Percentiles rank a stretch among this genome's conserved stretches.
Conservation (phyloP, 2,113 vertebrate species). For the Leucosticte australis region DNA sequence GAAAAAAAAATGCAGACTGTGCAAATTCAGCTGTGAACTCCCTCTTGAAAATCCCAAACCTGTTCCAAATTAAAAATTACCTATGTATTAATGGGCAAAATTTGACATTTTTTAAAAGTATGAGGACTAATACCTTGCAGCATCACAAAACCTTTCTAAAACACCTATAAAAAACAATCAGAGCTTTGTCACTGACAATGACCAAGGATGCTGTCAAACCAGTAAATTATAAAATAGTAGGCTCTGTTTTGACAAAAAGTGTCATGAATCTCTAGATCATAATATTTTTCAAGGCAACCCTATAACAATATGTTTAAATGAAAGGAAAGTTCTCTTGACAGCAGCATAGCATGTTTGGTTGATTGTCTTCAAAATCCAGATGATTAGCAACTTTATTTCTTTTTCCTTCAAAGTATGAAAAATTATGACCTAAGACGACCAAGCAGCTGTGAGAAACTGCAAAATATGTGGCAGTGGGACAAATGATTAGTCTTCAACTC, state of each 20-base stretch:
- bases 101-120: not conserved
- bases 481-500: conserved; percentile 37
- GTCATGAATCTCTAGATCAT: conserved; percentile 1
- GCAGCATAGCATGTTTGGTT: not conserved
- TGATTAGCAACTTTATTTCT: conserved; percentile 20
- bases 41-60: not conserved
- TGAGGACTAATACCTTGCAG: not conserved
- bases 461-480: conserved; percentile 26
- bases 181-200: not conserved
- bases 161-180: not conserved
- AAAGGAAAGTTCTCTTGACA: conserved; percentile 1
- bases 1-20: not conserved
- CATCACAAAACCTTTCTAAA: not conserved
- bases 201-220: not conserved
- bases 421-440: not conserved
- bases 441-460: not conserved
- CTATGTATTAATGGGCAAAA: not conserved
- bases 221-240: not conserved
- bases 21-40: not conserved
- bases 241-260: conserved; percentile 18
- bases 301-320: conserved; percentile 25
- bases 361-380: not conserved
- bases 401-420: not conserved
- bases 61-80: not conserved
- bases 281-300: conserved; percentile 19